These are phyloP conservation scores for Pachyrhynchus sulphureomaculatus DNA, from an alignment of 1,140 invertebrate species.

Conservation along the genomic window DNA sequence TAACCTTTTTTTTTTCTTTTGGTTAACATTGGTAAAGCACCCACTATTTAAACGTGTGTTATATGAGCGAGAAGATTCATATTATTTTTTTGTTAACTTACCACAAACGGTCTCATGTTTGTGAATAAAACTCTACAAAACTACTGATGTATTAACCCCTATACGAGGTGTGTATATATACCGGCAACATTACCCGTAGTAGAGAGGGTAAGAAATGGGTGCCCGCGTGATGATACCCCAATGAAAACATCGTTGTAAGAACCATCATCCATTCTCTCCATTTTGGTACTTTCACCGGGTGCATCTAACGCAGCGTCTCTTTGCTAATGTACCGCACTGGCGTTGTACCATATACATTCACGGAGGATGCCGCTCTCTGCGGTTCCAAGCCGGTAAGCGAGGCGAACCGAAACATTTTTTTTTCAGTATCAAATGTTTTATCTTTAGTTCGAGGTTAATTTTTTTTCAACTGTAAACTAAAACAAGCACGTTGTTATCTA, in stretches of 20 bases:
- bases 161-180: constrained; percentile 43
- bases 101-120: constrained; percentile 44
- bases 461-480: too few relatives aligned
- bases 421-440: too few relatives aligned
- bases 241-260: neutral
- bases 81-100: constrained; percentile 33
- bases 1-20: too few relatives aligned
- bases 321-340: constrained; percentile 12
- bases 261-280: constrained; percentile 24
- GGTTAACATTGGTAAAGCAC: too few relatives aligned
- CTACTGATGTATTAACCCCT: constrained; percentile 41
- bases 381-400: neutral
- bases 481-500: too few relatives aligned
- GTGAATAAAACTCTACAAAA: constrained; percentile 30
- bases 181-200: constrained; percentile 5
- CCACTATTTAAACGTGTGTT: too few relatives aligned
- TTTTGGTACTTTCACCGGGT: constrained; percentile 42
- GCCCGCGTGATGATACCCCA: constrained; percentile 21
- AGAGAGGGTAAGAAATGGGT: constrained; percentile 43
- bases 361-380: constrained; percentile 17
- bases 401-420: too few relatives aligned
- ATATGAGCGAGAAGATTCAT: too few relatives aligned
- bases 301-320: constrained; percentile 30
- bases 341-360: constrained; percentile 19
- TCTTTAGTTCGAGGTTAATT: too few relatives aligned